Percentiles rank a stretch among this genome's conserved stretches.
phyloP scores from a whole-genome alignment of 2,797 vertebrate species.

The Cynodonichthys magdalenae region DNA sequence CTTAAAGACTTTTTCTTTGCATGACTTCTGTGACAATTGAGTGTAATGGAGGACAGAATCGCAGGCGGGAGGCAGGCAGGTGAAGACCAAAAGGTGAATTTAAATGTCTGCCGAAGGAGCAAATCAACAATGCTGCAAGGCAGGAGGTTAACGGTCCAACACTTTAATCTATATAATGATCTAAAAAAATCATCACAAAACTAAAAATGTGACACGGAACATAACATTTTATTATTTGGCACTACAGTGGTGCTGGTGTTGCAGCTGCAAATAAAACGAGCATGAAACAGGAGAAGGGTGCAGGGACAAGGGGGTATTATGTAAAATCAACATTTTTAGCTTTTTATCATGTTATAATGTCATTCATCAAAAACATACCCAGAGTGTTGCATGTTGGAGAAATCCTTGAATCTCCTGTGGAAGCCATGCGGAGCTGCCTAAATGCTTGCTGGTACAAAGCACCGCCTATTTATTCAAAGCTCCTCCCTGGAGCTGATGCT shows the following conservation, averaged over 20 bases:
- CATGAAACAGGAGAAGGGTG: too few species aligned
- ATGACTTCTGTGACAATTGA: not conserved
- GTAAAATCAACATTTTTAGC: too few species aligned
- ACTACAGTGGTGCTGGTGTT: not conserved
- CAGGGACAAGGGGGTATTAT: too few species aligned
- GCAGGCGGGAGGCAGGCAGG: not conserved
- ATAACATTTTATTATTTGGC: not conserved
- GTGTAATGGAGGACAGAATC: not conserved
- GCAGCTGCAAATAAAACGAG: not conserved
- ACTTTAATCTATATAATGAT: not conserved
- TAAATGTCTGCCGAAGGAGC: slow-evolving; percentile 1
- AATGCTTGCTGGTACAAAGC: too few species aligned
- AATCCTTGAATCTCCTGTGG: too few species aligned
- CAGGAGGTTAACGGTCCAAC: not conserved
- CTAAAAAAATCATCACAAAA: not conserved
- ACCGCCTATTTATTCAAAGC: too few species aligned
- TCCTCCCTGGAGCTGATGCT: too few species aligned
- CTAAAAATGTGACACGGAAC: not conserved
- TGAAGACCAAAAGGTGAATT: not conserved
- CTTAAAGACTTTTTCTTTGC: slow-evolving; percentile 17
- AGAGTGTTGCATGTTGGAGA: too few species aligned
- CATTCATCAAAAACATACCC: too few species aligned
- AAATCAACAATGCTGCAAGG: not conserved
- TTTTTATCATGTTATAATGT: too few species aligned
- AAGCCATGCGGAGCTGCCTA: too few species aligned